Evolutionary conservation across 2,113 vertebrate species (phyloP).

Genomic region (Saguinus imperator): DNA sequence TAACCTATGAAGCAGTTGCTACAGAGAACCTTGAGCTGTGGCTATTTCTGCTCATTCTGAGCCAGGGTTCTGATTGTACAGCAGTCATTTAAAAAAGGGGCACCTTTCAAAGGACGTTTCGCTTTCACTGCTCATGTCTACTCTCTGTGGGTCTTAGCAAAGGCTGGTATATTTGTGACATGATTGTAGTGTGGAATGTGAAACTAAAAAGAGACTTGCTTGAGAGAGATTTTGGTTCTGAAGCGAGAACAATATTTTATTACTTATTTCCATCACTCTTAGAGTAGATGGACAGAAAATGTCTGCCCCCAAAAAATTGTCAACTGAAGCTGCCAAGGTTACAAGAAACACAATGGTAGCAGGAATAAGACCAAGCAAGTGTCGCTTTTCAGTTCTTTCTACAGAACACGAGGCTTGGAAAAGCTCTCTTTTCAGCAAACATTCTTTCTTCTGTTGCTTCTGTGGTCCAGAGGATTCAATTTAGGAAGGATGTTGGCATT

Average conservation of each 20-base stretch:
- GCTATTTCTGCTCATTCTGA: not conserved
- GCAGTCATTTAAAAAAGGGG: not conserved
- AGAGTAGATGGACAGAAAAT: not conserved
- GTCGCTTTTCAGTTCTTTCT: not conserved
- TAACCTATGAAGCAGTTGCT: not conserved
- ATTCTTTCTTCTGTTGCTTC: not conserved
- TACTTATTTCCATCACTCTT: not conserved
- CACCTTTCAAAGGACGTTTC: not conserved
- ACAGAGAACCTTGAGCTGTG: not conserved
- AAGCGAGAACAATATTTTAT: not conserved
- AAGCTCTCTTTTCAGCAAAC: not conserved
- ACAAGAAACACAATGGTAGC: rapidly evolving
- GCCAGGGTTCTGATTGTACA: not conserved
- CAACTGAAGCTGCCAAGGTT: not conserved
- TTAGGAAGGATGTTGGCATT: not conserved
- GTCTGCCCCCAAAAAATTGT: not conserved
- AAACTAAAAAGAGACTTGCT: not conserved
- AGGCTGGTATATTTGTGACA: not conserved
- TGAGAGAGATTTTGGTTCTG: not conserved
- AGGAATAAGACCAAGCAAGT: not conserved
- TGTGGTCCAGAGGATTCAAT: not conserved
- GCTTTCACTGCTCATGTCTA: not conserved
- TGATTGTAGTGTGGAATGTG: not conserved
- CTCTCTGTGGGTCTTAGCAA: not conserved
- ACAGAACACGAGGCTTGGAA: not conserved